A percentile compares a stretch with the other conserved stretches of the same genome.
phyloP scores from a whole-genome alignment of 2,888 invertebrate species.

The Siphonodentalium dalli region DNA sequence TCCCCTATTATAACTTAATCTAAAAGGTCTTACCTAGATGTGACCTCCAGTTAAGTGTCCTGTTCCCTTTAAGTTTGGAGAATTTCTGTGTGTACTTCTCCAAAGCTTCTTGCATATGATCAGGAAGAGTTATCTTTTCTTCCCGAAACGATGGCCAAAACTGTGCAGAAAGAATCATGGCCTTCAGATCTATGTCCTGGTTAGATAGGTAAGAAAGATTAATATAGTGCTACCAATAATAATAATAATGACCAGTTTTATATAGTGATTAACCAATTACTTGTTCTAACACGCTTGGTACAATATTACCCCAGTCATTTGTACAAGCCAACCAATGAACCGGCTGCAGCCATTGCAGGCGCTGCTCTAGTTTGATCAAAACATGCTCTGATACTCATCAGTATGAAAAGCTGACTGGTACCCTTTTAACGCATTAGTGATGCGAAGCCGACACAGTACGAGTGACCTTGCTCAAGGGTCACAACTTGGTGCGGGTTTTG shows the following conservation, averaged over 20 bases:
- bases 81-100: slow-evolving; percentile 88
- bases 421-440: too few relatives aligned
- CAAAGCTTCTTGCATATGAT: slow-evolving; percentile 79
- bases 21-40: slow-evolving; percentile 73
- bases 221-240: neutral
- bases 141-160: slow-evolving; percentile 99
- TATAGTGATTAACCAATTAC: neutral
- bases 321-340: too few relatives aligned
- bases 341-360: too few relatives aligned
- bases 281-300: too few relatives aligned
- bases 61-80: slow-evolving; percentile 83
- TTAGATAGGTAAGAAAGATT: slow-evolving; percentile 21
- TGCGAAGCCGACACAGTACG: too few relatives aligned
- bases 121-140: slow-evolving; percentile 87
- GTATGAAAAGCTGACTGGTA: too few relatives aligned
- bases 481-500: too few relatives aligned
- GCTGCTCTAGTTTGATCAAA: too few relatives aligned
- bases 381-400: too few relatives aligned
- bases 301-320: too few relatives aligned
- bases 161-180: slow-evolving; percentile 94
- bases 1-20: neutral
- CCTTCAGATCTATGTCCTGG: slow-evolving; percentile 75
- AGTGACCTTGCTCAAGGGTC: too few relatives aligned
- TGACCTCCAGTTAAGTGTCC: slow-evolving; percentile 92
- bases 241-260: neutral